Conservation (phyloP, 64 coral and sea anemone species). For the Montipora cactus region DNA sequence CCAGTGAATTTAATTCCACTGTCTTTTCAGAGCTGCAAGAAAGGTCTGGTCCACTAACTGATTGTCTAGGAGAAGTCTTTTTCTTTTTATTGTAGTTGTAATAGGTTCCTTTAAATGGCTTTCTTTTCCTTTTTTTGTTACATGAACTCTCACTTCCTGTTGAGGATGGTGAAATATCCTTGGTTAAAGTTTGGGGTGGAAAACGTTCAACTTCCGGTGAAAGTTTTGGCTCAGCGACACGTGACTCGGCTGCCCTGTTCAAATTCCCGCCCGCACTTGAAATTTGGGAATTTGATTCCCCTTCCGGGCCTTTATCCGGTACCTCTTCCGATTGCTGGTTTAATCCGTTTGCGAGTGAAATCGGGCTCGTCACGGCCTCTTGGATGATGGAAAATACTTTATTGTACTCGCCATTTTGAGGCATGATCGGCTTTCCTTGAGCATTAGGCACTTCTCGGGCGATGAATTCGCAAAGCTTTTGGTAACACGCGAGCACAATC, state of each 20-base stretch:
- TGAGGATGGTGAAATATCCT: conserved; percentile 39
- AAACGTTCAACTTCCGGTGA: conserved; percentile 63
- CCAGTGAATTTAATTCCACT: background rate
- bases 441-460: conserved; percentile 46
- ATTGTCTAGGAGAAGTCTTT: conserved; percentile 45
- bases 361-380: conserved; percentile 84
- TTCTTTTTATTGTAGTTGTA: conserved; percentile 88
- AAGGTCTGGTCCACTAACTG: background rate
- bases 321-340: conserved; percentile 35
- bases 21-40: background rate
- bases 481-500: conserved; percentile 96
- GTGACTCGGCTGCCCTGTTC: conserved; percentile 84
- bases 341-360: conserved; percentile 31
- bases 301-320: background rate
- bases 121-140: conserved; percentile 78
- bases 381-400: conserved; percentile 77
- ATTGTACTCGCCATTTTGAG: conserved; percentile 87
- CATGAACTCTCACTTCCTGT: conserved; percentile 37
- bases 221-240: conserved; percentile 57
- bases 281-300: conserved; percentile 33
- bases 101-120: conserved; percentile 84
- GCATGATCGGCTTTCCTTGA: conserved; percentile 22
- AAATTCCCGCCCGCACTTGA: conserved; percentile 40
- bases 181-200: conserved; percentile 60
- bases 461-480: conserved; percentile 91